phyloP scores from a whole-genome alignment of 1,140 invertebrate genomes.

The Rhopalosiphum maidis region DNA sequence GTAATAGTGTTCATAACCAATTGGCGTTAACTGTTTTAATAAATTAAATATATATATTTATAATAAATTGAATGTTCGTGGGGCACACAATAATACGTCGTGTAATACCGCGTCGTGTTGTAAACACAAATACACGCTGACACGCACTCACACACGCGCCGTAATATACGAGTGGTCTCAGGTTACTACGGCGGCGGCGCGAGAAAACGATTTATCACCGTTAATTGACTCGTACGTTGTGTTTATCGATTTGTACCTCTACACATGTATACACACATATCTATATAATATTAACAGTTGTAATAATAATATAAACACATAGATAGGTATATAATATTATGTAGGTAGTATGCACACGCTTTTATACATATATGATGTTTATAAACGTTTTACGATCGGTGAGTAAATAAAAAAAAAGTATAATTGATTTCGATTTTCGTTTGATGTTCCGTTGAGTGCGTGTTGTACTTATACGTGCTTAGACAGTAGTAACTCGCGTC shows the following conservation, averaged over 20 bases:
- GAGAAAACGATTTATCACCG: slow-evolving; percentile 44
- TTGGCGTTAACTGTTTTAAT: slow-evolving; percentile 3
- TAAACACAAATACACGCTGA: background rate
- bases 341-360: background rate
- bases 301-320: background rate
- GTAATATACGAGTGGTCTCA: slow-evolving; percentile 16
- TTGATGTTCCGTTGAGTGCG: background rate
- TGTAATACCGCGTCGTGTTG: background rate
- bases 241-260: slow-evolving; percentile 24
- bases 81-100: background rate
- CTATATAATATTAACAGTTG: background rate
- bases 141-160: background rate
- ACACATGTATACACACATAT: background rate
- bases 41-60: background rate
- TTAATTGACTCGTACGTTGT: slow-evolving; percentile 39
- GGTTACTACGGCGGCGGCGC: background rate
- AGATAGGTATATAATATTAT: background rate
- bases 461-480: background rate
- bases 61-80: slow-evolving; percentile 17
- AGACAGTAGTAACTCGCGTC: background rate
- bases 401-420: slow-evolving; percentile 2
- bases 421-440: slow-evolving; percentile 10
- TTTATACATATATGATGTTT: background rate
- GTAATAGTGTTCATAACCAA: background rate
- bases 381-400: background rate